These are phyloP conservation scores for Podilymbus podiceps DNA, from an alignment of 2,113 vertebrate species.

Conservation along the genomic window DNA sequence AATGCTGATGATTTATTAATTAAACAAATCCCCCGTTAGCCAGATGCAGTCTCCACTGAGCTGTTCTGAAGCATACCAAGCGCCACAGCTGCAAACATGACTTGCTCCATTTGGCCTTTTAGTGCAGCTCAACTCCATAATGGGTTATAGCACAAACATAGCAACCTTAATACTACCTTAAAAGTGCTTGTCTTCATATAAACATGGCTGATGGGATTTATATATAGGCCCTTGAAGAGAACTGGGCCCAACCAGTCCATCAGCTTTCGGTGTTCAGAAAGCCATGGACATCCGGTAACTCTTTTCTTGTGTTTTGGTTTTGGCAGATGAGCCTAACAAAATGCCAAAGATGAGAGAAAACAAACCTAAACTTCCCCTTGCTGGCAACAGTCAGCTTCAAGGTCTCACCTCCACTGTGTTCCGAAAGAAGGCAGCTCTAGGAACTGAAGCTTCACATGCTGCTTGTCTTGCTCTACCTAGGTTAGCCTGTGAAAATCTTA, in stretches of 20 bases:
- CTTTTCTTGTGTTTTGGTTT: background rate
- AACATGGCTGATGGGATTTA: background rate
- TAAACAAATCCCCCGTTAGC: background rate
- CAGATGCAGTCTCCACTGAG: background rate
- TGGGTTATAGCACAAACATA: background rate
- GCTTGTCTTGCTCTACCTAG: background rate
- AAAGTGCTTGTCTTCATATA: background rate
- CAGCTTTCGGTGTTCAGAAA: background rate
- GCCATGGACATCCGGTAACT: background rate
- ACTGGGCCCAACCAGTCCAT: background rate
- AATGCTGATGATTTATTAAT: background rate
- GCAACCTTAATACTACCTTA: background rate
- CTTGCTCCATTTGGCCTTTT: background rate
- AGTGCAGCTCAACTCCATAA: background rate
- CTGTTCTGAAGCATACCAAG: fast-evolving
- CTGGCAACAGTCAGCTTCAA: background rate
- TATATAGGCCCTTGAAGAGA: background rate
- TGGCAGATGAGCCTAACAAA: background rate
- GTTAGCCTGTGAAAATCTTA: background rate
- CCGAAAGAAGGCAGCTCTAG: background rate
- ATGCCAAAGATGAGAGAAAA: background rate
- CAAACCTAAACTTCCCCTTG: background rate
- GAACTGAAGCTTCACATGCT: background rate
- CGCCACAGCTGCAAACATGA: background rate
- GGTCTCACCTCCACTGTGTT: background rate